A percentile compares a stretch with the other conserved stretches of the same genome.
Conservation (phyloP, 2,888 invertebrate species). For the Conops quadrifasciatus region DNA sequence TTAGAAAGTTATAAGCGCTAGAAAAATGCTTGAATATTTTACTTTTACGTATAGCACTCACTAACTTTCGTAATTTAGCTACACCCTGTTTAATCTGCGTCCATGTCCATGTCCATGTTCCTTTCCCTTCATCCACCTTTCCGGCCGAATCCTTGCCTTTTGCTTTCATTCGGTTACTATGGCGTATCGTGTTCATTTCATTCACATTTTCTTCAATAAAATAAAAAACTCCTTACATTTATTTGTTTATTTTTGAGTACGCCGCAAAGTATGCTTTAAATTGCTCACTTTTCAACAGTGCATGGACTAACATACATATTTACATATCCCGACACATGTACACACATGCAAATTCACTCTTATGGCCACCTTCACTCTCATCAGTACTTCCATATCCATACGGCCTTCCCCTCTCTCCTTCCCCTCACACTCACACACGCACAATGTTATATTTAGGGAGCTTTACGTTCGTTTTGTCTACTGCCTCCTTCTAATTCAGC, state of each 20-base stretch:
- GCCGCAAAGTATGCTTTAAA: constrained; percentile 29
- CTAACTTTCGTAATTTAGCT: too few relatives aligned
- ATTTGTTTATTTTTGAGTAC: constrained; percentile 16
- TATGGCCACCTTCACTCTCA: background rate
- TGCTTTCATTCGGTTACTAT: background rate
- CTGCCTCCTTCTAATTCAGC: background rate
- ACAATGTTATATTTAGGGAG: background rate
- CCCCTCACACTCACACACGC: background rate
- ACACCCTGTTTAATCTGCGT: background rate
- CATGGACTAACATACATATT: background rate
- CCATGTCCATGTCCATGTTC: background rate
- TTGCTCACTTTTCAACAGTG: constrained; percentile 20
- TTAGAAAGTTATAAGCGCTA: too few relatives aligned
- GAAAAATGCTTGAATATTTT: too few relatives aligned
- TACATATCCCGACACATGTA: background rate
- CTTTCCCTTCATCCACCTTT: background rate
- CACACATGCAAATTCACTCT: background rate
- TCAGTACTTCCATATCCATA: too few relatives aligned
- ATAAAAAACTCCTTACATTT: constrained; percentile 15
- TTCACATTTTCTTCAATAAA: background rate
- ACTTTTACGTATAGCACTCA: too few relatives aligned
- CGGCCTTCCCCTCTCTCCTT: background rate
- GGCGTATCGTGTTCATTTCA: background rate
- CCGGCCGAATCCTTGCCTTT: background rate
- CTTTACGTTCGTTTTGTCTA: background rate